Base-by-base conservation (phyloP, 2,797 vertebrate species). In the Arrhamphus sclerolepis region DNA sequence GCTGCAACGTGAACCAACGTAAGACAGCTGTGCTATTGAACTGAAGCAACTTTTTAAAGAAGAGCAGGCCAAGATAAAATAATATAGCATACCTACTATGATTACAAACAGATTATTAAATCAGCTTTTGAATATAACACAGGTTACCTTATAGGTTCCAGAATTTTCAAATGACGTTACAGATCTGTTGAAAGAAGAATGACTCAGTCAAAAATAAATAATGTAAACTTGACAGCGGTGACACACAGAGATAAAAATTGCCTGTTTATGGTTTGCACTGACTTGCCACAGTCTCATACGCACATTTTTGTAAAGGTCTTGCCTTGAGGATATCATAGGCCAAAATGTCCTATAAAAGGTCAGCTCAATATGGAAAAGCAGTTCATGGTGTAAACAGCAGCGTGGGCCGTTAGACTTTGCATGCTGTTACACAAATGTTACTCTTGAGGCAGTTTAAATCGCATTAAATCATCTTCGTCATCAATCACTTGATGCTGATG, bases 331-430 rank as follows among this genome's bases (percentile, higher is more conserved):
- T 26, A 44, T 24, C 21, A 49, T 2, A 24, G 54, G 42, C 62
- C 63, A 62, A 3, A 47, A 66, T 34, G 46, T 74, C 63, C 31
- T 31, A 46, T 46, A 46, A 56, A 56, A 62, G 62, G 28, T 79
- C 56, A 65, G 26, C 43, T 40, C 40, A 13, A 50, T 60, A 19
- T 50, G 34, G 28, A 48, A 50, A 68, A 46, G 38, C 16, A 60
- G 38, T 71, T 71, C 29, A 59, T 13, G 21, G 31, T 61, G 20
- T 77, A 43, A 57, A 60, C 19, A 21, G 48, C 70, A 61, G 49
- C 31, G 18, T 34, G 31, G 26, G 43, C 46, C 52, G 21, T 38
- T 11, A 16, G 41, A 46, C 18, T 58, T 31, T 38, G 18, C 20
- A n/a, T 39, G 4, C 21, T 48, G 48, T 52, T 9, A 6, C 29